Percentiles rank a stretch among this genome's conserved stretches.
Evolutionary conservation across 2,888 invertebrate species (phyloP).

Genomic region (Epinotia demarniana): DNA sequence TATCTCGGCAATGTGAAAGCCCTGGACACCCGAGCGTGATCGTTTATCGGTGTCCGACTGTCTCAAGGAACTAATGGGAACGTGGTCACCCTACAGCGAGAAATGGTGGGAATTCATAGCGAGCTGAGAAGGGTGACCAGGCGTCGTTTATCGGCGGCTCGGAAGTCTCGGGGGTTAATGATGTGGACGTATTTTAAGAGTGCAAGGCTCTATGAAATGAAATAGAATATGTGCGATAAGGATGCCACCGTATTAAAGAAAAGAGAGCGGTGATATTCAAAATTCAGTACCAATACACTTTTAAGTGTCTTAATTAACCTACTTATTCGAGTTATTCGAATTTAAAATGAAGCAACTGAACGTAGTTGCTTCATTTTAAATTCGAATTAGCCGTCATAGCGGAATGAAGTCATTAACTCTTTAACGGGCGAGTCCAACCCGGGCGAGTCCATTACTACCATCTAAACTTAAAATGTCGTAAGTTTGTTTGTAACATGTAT

Average conservation of each 20-base stretch:
- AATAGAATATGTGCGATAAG: not conserved
- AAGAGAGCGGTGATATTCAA: not conserved
- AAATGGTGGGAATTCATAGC: not conserved
- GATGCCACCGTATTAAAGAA: not conserved
- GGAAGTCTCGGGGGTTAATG: not conserved
- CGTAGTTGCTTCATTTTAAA: not conserved
- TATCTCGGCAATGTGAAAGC: conserved; percentile 9
- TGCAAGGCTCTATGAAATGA: conserved; percentile 4
- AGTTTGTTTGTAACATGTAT: not conserved
- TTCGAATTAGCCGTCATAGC: not conserved
- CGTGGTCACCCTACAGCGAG: conserved; percentile 6
- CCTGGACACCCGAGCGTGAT: conserved; percentile 2
- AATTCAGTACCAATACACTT: too few relatives aligned
- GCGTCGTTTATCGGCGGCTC: conserved; percentile 11
- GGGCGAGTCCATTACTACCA: conserved; percentile 12
- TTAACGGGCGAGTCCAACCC: conserved; percentile 23
- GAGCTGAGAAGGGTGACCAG: conserved; percentile 3
- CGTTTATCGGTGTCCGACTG: conserved; percentile 25
- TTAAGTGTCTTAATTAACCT: not conserved
- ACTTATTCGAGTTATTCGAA: conserved; percentile 4
- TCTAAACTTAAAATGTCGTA: not conserved
- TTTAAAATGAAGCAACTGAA: not conserved
- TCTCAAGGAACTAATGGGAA: not conserved
- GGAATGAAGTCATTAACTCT: conserved; percentile 31
- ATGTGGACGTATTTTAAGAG: not conserved